Evolutionary conservation across 2,113 vertebrate species (phyloP), one percentile per base, ranked within the genome.

Genomic region (Istiophorus platypterus): DNA sequence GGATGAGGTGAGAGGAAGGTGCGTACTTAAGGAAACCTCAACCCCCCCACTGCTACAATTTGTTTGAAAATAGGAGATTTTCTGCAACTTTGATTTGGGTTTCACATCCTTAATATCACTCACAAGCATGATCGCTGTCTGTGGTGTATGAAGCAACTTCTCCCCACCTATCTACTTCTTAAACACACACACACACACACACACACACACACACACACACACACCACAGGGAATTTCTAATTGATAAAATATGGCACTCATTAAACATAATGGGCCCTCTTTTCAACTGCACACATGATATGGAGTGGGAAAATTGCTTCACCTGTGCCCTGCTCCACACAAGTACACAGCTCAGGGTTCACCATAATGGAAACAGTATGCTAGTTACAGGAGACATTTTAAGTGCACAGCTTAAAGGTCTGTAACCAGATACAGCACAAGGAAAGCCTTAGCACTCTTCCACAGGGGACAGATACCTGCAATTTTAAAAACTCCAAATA

Each of bases 181-280:
- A 61, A 29, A 74, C 80, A 62, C 80, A 65, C 82, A 34, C 31
- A 34, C 31, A 34, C 31, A 74, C 80, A 62, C 80, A 65, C 80
- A 65, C 82, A 70, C 39, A 61, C 67, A 66, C 61, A 70, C 56
- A 73, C 47, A 72, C 72, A 61, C 49, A 56, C 71, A 64, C 31
- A 59, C 66, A 63, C 66, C 66, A 41, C 11, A 56, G 26, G 67
- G 73, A 51, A 57, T 72, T 69, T 69, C 70, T 92, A 93, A 93
- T 89, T 92, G 88, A 89, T 89, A 59, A 88, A 93, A 93, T 92
- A 90, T 94, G 93, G 88, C 84, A 65, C 89, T 90, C 91, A 93
- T 95, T 95, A 92, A 78, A 86, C 56, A 37, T 92, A 92, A 92
- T 82, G 76, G 78, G 29, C 47, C 76, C 87, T 76, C 81, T 79